phyloP scores from a whole-genome alignment of 2,797 vertebrate species.

The Arremon aurantiirostris region DNA sequence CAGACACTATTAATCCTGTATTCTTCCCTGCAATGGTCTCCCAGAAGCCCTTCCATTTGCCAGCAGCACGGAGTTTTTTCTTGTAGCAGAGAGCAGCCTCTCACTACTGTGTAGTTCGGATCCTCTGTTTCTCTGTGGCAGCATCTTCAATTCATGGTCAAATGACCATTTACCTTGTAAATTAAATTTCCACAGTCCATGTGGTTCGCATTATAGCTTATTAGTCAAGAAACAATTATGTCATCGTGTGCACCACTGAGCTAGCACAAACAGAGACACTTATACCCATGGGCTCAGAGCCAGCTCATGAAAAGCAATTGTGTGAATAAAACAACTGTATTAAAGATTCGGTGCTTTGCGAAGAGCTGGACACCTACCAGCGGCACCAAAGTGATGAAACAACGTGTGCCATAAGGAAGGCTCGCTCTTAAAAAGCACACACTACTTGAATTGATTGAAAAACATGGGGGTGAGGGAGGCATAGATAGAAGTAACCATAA shows the following conservation, averaged over 20 bases:
- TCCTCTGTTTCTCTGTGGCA: not conserved
- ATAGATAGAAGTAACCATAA: not conserved
- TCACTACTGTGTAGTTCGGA: fast-evolving
- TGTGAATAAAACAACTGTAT: not conserved
- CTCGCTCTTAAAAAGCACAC: not conserved
- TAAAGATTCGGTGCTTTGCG: not conserved
- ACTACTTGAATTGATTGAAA: not conserved
- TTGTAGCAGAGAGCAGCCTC: not conserved
- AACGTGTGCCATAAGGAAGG: fast-evolving
- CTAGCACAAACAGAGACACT: not conserved
- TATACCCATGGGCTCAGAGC: not conserved
- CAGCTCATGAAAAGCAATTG: not conserved
- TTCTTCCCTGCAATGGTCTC: not conserved
- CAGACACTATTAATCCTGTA: not conserved
- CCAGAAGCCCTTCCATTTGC: not conserved
- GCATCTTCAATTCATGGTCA: not conserved
- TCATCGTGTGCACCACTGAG: not conserved
- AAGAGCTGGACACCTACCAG: not conserved
- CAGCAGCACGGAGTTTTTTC: not conserved
- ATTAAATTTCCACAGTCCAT: not conserved
- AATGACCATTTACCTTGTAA: not conserved
- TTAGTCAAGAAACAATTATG: constrained; percentile 26
- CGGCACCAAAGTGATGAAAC: not conserved
- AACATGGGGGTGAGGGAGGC: not conserved
- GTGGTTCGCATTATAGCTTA: not conserved